These are phyloP conservation scores for Spongilla lacustris DNA, from an alignment of 37 sponge, comb jelly and placozoan species.

Conservation along the genomic window DNA sequence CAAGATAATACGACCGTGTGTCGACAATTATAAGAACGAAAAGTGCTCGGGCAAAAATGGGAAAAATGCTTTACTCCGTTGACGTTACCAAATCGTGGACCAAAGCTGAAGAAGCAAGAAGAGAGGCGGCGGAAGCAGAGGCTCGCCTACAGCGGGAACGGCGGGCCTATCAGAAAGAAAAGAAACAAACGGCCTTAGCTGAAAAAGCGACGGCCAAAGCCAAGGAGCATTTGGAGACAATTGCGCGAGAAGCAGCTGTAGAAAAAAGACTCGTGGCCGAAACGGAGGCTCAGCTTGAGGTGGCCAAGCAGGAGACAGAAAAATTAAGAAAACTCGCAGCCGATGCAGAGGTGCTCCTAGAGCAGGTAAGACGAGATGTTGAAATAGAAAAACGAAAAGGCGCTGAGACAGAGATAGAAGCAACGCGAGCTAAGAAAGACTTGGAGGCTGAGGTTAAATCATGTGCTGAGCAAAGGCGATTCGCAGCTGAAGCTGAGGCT, in stretches of 20 bases:
- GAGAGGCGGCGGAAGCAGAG: background rate
- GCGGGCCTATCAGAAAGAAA: background rate
- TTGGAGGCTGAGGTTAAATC: background rate
- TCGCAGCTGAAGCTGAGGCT: background rate
- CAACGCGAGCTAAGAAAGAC: background rate
- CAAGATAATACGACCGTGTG: no score
- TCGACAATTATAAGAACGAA: no score
- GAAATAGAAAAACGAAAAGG: background rate
- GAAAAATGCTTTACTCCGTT: background rate
- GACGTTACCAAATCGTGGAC: background rate
- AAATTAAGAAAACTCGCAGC: background rate
- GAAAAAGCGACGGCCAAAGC: background rate
- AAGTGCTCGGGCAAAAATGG: no score
- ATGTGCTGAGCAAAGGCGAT: background rate
- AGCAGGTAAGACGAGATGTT: background rate
- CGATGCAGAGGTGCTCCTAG: background rate
- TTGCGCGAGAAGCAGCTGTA: background rate
- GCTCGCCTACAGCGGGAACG: background rate
- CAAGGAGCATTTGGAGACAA: background rate
- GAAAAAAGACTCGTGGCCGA: background rate
- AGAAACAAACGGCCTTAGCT: background rate
- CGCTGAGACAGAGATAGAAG: background rate
- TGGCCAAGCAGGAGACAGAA: background rate
- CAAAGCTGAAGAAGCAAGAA: background rate
- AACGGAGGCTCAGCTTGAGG: background rate